Conservation (phyloP, 2,888 invertebrate genomes). For the Andrena bicolor region DNA sequence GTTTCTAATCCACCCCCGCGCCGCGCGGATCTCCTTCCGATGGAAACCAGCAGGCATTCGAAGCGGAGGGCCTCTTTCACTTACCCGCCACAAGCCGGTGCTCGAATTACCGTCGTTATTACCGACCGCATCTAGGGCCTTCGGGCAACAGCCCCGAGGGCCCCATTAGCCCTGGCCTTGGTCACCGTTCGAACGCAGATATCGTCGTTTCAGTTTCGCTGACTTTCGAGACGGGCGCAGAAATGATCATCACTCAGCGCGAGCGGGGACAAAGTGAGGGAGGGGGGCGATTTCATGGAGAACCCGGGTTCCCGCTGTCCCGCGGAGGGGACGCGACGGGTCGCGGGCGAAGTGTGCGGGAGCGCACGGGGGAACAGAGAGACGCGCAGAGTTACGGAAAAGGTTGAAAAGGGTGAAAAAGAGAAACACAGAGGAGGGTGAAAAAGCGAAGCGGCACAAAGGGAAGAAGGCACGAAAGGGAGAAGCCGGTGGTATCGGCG, state of each 20-base stretch:
- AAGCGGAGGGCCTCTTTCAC: constrained; percentile 32
- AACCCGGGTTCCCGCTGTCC: not conserved
- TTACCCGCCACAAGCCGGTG: constrained; percentile 20
- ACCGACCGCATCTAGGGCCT: constrained; percentile 21
- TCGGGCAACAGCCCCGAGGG: not conserved
- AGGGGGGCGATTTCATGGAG: too few species aligned
- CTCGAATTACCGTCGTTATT: constrained; percentile 44
- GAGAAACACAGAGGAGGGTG: constrained; percentile 3
- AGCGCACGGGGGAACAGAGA: not conserved
- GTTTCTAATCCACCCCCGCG: too few species aligned
- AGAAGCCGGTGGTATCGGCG: constrained; percentile 27
- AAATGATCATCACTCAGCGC: not conserved
- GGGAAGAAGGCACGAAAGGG: constrained; percentile 16
- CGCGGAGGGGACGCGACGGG: not conserved
- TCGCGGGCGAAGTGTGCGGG: not conserved
- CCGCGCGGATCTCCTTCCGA: too few species aligned
- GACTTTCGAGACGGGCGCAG: constrained; percentile 4
- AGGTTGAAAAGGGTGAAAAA: not conserved
- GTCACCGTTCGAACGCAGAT: constrained; percentile 1
- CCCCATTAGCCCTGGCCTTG: constrained; percentile 40
- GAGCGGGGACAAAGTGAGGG: constrained; percentile 37
- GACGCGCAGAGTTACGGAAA: not conserved
- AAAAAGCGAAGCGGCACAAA: not conserved
- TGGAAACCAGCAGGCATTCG: constrained; percentile 3
- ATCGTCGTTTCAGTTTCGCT: not conserved